phyloP scores from a whole-genome alignment of 1,140 invertebrate species.

The Camponotus pennsylvanicus region DNA sequence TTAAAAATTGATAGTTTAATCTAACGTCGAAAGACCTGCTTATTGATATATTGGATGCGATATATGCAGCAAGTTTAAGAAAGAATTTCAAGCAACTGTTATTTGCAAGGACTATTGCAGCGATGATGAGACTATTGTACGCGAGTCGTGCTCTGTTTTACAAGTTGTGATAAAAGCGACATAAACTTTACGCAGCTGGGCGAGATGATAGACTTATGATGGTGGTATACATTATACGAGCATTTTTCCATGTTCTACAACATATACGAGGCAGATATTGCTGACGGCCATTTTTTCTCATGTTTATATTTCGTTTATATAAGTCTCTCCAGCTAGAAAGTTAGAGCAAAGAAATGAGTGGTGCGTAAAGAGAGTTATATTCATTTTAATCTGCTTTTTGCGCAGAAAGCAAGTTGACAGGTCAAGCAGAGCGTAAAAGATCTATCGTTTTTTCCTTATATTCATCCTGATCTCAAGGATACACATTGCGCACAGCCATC shows the following conservation, averaged over 20 bases:
- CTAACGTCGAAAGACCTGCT: not conserved
- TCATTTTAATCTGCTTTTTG: conserved; percentile 40
- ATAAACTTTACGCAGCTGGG: conserved; percentile 28
- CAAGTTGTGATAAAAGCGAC: conserved; percentile 61
- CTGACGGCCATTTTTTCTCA: conserved; percentile 36
- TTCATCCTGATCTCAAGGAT: not conserved
- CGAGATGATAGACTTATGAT: conserved; percentile 59
- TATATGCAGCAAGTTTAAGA: not conserved
- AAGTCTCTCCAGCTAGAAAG: not conserved
- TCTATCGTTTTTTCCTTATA: not conserved
- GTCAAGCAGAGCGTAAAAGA: conserved; percentile 1
- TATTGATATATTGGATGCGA: not conserved
- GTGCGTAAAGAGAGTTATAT: conserved; percentile 37
- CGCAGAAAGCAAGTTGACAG: not conserved
- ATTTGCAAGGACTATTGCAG: conserved; percentile 34
- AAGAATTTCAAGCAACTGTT: conserved; percentile 28
- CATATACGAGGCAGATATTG: not conserved
- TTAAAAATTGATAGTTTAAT: not conserved
- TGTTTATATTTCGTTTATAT: conserved; percentile 57
- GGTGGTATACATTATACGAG: conserved; percentile 54
- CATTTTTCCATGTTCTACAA: conserved; percentile 37
- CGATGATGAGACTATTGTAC: conserved; percentile 33
- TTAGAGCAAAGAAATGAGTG: not conserved
- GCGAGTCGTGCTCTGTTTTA: conserved; percentile 31
- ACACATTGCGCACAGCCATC: conserved; percentile 3